A percentile compares a stretch with the other conserved stretches of the same genome.
Conservation (phyloP, 2,113 vertebrate genomes). For the Eleginops maclovinus region DNA sequence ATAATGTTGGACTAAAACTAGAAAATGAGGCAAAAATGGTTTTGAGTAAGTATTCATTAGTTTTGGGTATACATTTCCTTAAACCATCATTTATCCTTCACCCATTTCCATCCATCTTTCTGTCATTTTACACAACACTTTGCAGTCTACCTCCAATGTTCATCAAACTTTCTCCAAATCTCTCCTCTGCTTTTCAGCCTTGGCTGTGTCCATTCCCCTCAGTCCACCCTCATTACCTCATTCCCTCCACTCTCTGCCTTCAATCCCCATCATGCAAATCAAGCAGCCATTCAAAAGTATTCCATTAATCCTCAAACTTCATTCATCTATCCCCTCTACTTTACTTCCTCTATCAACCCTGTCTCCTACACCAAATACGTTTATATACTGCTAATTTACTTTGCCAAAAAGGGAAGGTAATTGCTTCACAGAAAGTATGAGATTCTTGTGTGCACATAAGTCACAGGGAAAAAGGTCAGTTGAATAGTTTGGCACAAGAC, state of each 20-base stretch:
- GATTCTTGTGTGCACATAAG: not conserved
- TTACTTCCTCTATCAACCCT: not conserved
- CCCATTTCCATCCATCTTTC: too few relatives aligned
- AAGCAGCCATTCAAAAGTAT: not conserved
- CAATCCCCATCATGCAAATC: constrained; percentile 15
- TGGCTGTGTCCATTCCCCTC: not conserved
- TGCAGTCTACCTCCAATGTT: constrained; percentile 8
- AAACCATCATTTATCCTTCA: too few relatives aligned
- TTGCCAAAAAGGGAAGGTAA: constrained; percentile 1
- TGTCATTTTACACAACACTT: not conserved
- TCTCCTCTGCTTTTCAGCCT: not conserved
- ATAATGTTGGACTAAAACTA: too few relatives aligned
- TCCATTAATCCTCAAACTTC: constrained; percentile 17
- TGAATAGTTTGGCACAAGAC: not conserved
- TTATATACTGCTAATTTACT: not conserved
- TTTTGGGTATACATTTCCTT: not conserved
- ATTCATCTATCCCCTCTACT: not conserved
- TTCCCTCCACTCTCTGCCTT: not conserved
- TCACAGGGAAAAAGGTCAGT: not conserved
- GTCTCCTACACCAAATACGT: not conserved
- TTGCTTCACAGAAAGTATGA: constrained; percentile 3
- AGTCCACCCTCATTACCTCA: constrained; percentile 3
- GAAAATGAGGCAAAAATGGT: too few relatives aligned
- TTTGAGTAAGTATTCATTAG: not conserved
- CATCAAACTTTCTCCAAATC: constrained; percentile 9